Evolutionary conservation across 2,113 vertebrate genomes (phyloP).

Genomic region (Alaudala cheleensis): DNA sequence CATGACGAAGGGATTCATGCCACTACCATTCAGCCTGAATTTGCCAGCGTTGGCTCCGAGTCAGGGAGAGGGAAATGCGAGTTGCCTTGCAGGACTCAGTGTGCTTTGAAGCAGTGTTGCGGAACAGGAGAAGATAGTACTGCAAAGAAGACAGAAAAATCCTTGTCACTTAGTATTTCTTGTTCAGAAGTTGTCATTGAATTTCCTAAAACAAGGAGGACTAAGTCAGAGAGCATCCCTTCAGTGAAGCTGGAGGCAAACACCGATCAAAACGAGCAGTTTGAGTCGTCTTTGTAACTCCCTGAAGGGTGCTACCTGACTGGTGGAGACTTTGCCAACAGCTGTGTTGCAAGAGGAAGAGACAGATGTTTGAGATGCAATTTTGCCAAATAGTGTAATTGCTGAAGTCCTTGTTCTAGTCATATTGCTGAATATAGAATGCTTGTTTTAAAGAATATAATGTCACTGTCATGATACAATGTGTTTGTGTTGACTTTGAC

Average conservation of each 20-base stretch:
- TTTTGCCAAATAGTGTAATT: conserved; percentile 76
- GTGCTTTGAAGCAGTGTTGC: conserved; percentile 94
- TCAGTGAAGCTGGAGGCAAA: conserved; percentile 74
- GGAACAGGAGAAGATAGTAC: conserved; percentile 73
- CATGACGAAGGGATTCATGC: conserved; percentile 97
- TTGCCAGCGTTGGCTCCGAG: conserved; percentile 88
- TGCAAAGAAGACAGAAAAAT: conserved; percentile 71
- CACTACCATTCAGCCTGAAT: conserved; percentile 98
- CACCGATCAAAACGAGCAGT: conserved; percentile 69
- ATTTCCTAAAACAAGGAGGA: conserved; percentile 75
- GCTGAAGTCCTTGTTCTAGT: conserved; percentile 75
- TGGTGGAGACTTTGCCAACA: conserved; percentile 64
- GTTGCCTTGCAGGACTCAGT: conserved; percentile 96
- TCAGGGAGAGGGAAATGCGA: conserved; percentile 87
- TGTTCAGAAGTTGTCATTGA: conserved; percentile 86
- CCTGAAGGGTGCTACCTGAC: conserved; percentile 54
- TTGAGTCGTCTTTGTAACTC: conserved; percentile 79
- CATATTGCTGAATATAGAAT: conserved; percentile 70
- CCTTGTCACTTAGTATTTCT: conserved; percentile 63
- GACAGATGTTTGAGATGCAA: conserved; percentile 66
- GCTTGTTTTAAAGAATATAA: conserved; percentile 73
- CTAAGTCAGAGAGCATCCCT: conserved; percentile 75
- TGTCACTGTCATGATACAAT: conserved; percentile 65
- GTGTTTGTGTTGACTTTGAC: conserved; percentile 68
- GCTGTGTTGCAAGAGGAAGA: conserved; percentile 66